Conservation (phyloP, 2,113 vertebrate genomes). For the Lophius piscatorius region DNA sequence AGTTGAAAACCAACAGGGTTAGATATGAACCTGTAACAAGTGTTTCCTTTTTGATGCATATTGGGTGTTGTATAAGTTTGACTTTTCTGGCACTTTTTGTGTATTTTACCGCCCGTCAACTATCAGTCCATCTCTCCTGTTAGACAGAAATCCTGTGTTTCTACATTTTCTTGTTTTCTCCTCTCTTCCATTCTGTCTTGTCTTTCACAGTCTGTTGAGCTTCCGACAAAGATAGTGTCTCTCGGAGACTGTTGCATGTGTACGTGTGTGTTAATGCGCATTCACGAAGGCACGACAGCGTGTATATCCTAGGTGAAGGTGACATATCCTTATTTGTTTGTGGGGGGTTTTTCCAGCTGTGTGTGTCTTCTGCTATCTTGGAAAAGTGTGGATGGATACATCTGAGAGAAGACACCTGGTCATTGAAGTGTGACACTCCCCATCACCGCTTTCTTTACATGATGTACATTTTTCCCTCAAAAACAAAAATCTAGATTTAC, state of each 20-base stretch:
- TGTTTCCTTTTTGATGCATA: background rate
- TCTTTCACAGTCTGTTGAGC: conserved; percentile 78
- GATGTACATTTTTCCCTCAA: conserved; percentile 24
- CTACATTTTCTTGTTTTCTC: conserved; percentile 71
- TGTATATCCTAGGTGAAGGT: conserved; percentile 58
- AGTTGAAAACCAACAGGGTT: background rate
- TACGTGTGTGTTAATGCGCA: conserved; percentile 27
- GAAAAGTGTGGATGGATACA: conserved; percentile 56
- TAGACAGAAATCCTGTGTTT: conserved; percentile 45
- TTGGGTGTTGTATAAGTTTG: conserved; percentile 19
- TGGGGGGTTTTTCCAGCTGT: conserved; percentile 35
- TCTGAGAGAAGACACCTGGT: conserved; percentile 47
- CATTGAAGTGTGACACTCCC: conserved; percentile 57
- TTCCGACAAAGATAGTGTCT: conserved; percentile 69
- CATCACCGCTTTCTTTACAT: conserved; percentile 47
- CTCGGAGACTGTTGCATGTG: conserved; percentile 19
- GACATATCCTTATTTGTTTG: conserved; percentile 72
- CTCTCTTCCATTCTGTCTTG: conserved; percentile 60
- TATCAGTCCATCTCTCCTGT: conserved; percentile 66
- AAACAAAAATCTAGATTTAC: conserved; percentile 37
- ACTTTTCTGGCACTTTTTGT: conserved; percentile 45
- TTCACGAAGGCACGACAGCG: conserved; percentile 31
- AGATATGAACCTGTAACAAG: background rate
- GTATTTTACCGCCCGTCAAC: conserved; percentile 5
- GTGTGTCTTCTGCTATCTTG: conserved; percentile 68